Evolutionary conservation across 2,888 invertebrate genomes (phyloP).

Genomic region (Limulus polyphemus): DNA sequence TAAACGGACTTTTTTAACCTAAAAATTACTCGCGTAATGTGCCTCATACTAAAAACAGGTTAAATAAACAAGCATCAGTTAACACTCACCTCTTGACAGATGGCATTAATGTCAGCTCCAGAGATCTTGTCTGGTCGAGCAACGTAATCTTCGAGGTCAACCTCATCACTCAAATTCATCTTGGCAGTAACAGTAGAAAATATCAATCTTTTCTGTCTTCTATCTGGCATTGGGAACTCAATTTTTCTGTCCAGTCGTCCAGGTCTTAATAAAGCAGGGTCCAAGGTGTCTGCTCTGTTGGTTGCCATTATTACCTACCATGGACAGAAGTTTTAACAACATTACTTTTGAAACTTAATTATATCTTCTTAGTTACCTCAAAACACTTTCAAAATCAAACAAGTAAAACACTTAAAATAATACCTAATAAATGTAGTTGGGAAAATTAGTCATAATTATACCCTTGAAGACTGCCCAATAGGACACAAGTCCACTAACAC

Average conservation of each 20-base stretch:
- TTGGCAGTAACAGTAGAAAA: slow-evolving; percentile 94
- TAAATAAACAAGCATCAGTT: background rate
- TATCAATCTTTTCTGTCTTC: slow-evolving; percentile 77
- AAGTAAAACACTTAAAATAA: too few relatives aligned
- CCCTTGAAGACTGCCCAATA: too few relatives aligned
- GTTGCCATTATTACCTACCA: slow-evolving; percentile 78
- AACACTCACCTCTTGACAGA: slow-evolving; percentile 72
- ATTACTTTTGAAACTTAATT: background rate
- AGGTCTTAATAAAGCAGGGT: slow-evolving; percentile 89
- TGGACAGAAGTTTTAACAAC: background rate
- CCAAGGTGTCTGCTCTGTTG: slow-evolving; percentile 92
- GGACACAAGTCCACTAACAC: too few relatives aligned
- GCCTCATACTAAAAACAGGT: too few relatives aligned
- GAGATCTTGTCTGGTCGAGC: slow-evolving; percentile 97
- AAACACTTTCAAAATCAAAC: background rate
- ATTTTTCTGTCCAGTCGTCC: slow-evolving; percentile 97
- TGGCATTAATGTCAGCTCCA: slow-evolving; percentile 98
- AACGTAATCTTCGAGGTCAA: slow-evolving; percentile 97
- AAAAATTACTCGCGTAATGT: too few relatives aligned
- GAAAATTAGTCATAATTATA: too few relatives aligned
- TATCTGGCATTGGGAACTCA: slow-evolving; percentile 94
- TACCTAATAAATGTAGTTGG: too few relatives aligned
- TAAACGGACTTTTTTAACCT: too few relatives aligned
- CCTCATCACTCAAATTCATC: slow-evolving; percentile 97
- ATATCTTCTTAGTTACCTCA: background rate